These are phyloP conservation scores for Gymnoscelis rufifasciata DNA, from an alignment of 2,888 invertebrate genomes.

Conservation along the genomic window DNA sequence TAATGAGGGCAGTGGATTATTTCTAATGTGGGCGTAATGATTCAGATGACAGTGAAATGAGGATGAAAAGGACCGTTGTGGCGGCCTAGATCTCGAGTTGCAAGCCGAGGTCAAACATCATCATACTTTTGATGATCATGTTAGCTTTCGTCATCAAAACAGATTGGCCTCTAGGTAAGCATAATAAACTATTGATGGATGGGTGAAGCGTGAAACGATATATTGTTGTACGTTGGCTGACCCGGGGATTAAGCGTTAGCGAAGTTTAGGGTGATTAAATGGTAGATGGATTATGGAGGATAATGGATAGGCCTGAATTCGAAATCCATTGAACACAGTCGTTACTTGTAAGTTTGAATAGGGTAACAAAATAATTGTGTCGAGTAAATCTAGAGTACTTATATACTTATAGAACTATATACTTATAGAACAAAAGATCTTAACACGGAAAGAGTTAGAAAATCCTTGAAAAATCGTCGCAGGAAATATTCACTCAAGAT, in stretches of 20 bases:
- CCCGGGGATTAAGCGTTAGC: constrained; percentile 34
- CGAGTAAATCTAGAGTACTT: too few relatives aligned
- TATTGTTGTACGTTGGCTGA: background rate
- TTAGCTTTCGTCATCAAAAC: too few relatives aligned
- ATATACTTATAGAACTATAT: too few relatives aligned
- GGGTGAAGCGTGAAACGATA: background rate
- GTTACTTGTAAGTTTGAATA: too few relatives aligned
- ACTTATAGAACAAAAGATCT: background rate
- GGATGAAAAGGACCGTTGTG: constrained; percentile 56
- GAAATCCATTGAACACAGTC: constrained; percentile 10
- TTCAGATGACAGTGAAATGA: constrained; percentile 51
- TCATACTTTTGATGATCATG: background rate
- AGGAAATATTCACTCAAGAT: constrained; percentile 12
- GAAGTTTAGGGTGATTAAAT: constrained; percentile 39
- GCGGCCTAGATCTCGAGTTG: constrained; percentile 44
- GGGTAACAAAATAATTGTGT: too few relatives aligned
- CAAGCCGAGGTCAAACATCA: constrained; percentile 34
- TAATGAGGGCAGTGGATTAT: constrained; percentile 58
- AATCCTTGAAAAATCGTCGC: constrained; percentile 2
- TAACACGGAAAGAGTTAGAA: background rate
- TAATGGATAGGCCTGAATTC: constrained; percentile 23
- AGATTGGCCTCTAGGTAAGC: background rate
- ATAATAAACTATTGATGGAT: background rate
- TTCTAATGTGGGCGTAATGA: constrained; percentile 68
- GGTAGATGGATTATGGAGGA: constrained; percentile 29